phyloP scores from a whole-genome alignment of 2,113 vertebrate species.

The Sorex fumeus region DNA sequence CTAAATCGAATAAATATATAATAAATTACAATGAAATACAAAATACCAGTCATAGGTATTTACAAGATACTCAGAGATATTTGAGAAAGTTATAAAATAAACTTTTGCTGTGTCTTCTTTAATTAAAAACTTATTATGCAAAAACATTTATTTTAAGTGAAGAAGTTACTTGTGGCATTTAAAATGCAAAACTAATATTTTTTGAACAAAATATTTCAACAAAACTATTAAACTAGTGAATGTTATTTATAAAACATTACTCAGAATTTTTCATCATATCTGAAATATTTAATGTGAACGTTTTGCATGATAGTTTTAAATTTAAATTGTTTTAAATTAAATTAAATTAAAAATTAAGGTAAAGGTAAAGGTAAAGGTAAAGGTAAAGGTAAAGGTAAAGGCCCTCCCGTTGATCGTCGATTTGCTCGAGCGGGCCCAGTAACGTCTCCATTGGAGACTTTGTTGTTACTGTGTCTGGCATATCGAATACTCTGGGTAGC shows the following conservation, averaged over 20 bases:
- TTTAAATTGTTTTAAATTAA: too few species aligned
- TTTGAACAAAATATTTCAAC: neutral
- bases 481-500: too few species aligned
- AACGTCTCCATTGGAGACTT: too few species aligned
- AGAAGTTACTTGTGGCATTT: neutral
- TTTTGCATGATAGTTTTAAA: neutral
- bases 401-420: too few species aligned
- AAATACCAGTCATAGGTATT: neutral
- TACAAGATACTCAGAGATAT: neutral
- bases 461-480: too few species aligned
- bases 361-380: too few species aligned
- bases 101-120: neutral
- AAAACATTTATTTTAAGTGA: slow-evolving; percentile 17
- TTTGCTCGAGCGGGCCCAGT: too few species aligned
- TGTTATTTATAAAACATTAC: neutral
- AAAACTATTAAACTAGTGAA: neutral
- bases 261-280: neutral
- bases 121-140: neutral
- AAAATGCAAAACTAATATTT: neutral
- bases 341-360: too few species aligned
- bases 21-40: neutral
- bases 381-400: too few species aligned
- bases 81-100: slow-evolving; percentile 37
- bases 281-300: slow-evolving; percentile 2
- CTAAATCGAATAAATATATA: neutral